Evolutionary conservation across 1,140 invertebrate species (phyloP).

Genomic region (Drosophila sechellia): DNA sequence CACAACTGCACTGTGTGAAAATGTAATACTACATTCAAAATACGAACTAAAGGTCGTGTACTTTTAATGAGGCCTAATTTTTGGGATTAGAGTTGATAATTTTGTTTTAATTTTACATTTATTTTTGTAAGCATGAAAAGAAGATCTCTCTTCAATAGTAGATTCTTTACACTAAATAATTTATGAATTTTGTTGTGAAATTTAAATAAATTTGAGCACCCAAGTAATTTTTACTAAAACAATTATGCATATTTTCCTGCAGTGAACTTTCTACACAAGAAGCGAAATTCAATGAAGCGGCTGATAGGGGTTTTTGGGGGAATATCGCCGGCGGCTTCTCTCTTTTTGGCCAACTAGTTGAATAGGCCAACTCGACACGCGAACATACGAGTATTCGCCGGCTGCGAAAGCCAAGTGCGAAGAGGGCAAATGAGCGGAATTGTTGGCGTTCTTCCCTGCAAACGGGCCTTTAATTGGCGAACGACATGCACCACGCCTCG

Average conservation of each 20-base stretch:
- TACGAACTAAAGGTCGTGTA: too few relatives aligned
- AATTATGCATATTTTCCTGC: background rate
- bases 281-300: slow-evolving; percentile 50
- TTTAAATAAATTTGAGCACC: too few relatives aligned
- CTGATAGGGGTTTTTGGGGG: background rate
- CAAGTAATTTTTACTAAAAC: too few relatives aligned
- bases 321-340: slow-evolving; percentile 16
- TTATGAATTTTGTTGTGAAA: too few relatives aligned
- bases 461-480: slow-evolving; percentile 64
- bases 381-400: slow-evolving; percentile 39
- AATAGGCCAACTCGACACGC: slow-evolving; percentile 60
- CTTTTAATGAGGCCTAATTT: too few relatives aligned
- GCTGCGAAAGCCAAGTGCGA: slow-evolving; percentile 34
- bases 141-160: too few relatives aligned
- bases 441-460: slow-evolving; percentile 60
- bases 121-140: too few relatives aligned
- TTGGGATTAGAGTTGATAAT: too few relatives aligned
- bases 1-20: slow-evolving; percentile 1
- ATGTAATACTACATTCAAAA: background rate
- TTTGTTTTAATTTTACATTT: too few relatives aligned
- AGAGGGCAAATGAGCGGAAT: slow-evolving; percentile 70
- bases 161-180: too few relatives aligned
- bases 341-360: slow-evolving; percentile 66
- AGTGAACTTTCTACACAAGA: slow-evolving; percentile 26
- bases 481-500: slow-evolving; percentile 67